Evolutionary conservation across 2,797 vertebrate genomes (phyloP), one percentile per base, ranked within the genome.

Genomic region (Microctenopoma steveboyesi): DNA sequence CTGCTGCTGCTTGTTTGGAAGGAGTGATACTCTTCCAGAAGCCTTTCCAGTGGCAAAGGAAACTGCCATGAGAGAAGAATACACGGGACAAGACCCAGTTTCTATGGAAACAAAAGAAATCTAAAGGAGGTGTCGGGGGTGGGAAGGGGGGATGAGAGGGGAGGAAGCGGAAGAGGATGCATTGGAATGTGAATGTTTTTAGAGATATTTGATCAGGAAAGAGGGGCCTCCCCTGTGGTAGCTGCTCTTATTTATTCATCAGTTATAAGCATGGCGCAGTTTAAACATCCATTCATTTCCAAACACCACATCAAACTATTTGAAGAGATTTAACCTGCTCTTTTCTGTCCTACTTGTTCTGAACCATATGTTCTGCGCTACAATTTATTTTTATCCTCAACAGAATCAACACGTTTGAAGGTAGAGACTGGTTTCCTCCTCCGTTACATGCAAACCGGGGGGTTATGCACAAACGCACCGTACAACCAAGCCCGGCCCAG

Each of bases 61-160:
- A 69, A 64, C 71, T 52, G 83, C 86, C 83, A 71, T 16, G 50
- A 79, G 77, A 86, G 68, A 58, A 61, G 50, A 85, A 85, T 76
- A 40, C 85, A 82, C 69, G 84, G 86, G 85, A 90, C 78, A 75
- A 80, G 79, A 79, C 86, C 80, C 74, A 77, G 92, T 93, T 93
- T 88, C 92, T 89, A 92, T 93, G 92, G 92, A 90, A 92, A 93
- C 92, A 91, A 89, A 91, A 81, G 75, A 74, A 82, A 83, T 86
- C 75, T 80, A 63, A 83, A 78, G 72, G 69, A 85, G 76, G 73
- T 78, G 64, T 71, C 56, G 64, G 51, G 57, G 60, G 50, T 11
- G 61, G 56, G 55, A 73, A 62, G 33, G 35, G 62, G 64, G 72
- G 50, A 66, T 71, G 61, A 69, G 65, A 70, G 54, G 71, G 56